Evolutionary conservation across 2,113 vertebrate genomes (phyloP).

Genomic region (Neolamprologus kungweensis): DNA sequence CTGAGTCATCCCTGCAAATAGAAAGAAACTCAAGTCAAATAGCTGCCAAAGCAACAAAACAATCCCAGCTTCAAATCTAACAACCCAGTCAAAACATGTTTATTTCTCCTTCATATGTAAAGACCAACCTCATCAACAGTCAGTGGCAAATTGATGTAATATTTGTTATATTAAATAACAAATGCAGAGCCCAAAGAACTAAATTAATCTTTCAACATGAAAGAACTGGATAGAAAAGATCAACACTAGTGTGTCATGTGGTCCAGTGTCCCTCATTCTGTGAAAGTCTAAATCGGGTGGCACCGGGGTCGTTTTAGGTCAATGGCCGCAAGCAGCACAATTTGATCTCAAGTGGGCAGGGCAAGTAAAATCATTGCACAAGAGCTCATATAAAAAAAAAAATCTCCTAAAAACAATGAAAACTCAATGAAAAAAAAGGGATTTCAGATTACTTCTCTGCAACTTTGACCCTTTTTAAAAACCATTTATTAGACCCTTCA

Average conservation of each 20-base stretch:
- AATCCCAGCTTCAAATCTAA: not conserved
- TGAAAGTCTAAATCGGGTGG: not conserved
- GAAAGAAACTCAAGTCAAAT: not conserved
- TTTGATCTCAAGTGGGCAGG: not conserved
- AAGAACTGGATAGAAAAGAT: not conserved
- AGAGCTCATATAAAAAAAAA: not conserved
- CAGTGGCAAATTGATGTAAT: not conserved
- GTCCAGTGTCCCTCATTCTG: not conserved
- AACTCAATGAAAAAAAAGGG: not conserved
- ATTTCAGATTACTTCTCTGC: not conserved
- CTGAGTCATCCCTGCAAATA: slow-evolving; percentile 84
- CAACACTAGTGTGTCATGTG: not conserved
- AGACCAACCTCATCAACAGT: not conserved
- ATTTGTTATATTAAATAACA: not conserved
- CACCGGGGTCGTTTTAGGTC: rapidly evolving
- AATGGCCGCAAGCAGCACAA: rapidly evolving
- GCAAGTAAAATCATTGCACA: not conserved
- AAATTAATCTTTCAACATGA: not conserved
- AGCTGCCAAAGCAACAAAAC: not conserved
- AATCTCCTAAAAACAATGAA: not conserved
- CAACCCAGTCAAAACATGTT: not conserved
- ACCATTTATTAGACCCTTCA: not conserved
- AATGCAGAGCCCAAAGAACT: not conserved
- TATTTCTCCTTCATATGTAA: not conserved
- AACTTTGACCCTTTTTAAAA: not conserved